Conservation (phyloP, 2,113 vertebrate species). For the Gambusia affinis region DNA sequence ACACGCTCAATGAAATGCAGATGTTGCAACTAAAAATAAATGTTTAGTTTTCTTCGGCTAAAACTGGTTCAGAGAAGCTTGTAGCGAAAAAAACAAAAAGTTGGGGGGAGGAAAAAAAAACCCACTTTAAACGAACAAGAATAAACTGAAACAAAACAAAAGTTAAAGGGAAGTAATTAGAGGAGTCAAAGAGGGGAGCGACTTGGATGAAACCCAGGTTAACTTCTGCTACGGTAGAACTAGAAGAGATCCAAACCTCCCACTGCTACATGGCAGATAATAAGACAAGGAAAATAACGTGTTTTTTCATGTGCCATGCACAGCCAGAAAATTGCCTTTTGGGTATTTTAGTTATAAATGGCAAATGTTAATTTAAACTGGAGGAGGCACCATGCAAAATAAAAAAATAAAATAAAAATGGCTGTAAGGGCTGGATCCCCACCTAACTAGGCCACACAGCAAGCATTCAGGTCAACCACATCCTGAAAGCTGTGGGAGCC, state of each 20-base stretch:
- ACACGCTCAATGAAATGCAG: slow-evolving; percentile 48
- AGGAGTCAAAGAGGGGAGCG: slow-evolving; percentile 44
- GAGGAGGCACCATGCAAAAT: slow-evolving; percentile 70
- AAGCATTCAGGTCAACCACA: slow-evolving; percentile 42
- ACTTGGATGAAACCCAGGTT: slow-evolving; percentile 37
- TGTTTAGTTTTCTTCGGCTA: slow-evolving; percentile 15
- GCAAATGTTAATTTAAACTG: slow-evolving; percentile 64
- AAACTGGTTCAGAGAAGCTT: not conserved
- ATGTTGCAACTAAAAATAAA: slow-evolving; percentile 69
- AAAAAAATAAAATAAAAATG: slow-evolving; percentile 21
- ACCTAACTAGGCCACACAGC: slow-evolving; percentile 53
- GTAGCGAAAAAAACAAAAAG: slow-evolving; percentile 17
- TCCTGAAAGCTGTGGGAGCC: slow-evolving; percentile 37
- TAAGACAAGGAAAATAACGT: slow-evolving; percentile 40
- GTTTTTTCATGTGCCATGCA: slow-evolving; percentile 68
- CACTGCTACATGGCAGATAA: slow-evolving; percentile 74
- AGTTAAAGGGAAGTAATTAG: slow-evolving; percentile 33
- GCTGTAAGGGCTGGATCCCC: slow-evolving; percentile 70
- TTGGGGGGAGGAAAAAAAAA: slow-evolving; percentile 16
- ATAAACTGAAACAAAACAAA: slow-evolving; percentile 5
- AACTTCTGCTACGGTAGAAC: slow-evolving; percentile 46
- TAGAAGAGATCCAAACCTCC: slow-evolving; percentile 80
- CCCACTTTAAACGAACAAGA: not conserved
- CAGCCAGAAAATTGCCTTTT: slow-evolving; percentile 57
- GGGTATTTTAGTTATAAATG: slow-evolving; percentile 62